Evolutionary conservation across 2,113 vertebrate species (phyloP).

Genomic region (Elachura formosa): DNA sequence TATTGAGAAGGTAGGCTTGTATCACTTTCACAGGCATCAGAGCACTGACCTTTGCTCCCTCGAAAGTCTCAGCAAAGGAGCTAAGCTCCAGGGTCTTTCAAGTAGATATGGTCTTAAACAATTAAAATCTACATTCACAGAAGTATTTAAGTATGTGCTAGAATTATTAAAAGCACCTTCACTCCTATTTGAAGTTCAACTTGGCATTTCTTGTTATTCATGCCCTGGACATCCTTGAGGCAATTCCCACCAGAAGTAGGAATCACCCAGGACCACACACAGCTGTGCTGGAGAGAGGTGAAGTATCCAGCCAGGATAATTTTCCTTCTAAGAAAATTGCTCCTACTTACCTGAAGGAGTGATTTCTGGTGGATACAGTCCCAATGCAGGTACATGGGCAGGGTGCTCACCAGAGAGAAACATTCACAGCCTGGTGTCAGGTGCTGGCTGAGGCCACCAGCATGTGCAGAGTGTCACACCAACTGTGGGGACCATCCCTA

Average conservation of each 20-base stretch:
- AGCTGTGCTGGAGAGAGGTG: accelerated
- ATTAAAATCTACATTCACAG: background rate
- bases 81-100: background rate
- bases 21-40: background rate
- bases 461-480: background rate
- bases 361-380: accelerated
- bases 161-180: background rate
- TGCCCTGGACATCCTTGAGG: background rate
- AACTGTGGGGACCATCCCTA: background rate
- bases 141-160: background rate
- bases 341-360: background rate
- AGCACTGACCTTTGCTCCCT: background rate
- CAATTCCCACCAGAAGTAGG: background rate
- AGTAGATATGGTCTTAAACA: accelerated
- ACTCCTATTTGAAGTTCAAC: background rate
- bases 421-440: background rate
- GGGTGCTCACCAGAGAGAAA: background rate
- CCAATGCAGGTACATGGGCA: accelerated
- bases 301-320: background rate
- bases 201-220: background rate
- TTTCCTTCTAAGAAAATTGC: too few species aligned
- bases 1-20: background rate
- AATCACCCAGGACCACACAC: accelerated
- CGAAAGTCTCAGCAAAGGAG: background rate
- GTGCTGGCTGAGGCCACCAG: background rate